Conservation (phyloP, 2,797 vertebrate genomes). For the Pangasius larnaudii region DNA sequence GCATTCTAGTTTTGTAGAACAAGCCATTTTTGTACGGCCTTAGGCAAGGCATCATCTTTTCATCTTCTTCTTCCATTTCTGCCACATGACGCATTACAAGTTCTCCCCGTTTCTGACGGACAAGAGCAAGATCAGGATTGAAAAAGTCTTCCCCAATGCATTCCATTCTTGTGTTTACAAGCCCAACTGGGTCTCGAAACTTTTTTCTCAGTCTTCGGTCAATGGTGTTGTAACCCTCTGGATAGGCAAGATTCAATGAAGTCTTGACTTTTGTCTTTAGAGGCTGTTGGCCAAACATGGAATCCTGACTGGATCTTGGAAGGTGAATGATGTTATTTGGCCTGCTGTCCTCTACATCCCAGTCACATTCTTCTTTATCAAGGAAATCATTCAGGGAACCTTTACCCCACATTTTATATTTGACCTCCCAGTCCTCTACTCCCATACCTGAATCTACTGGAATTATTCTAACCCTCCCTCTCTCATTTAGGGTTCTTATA, state of each 20-base stretch:
- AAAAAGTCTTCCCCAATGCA: constrained; percentile 58
- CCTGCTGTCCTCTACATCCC: constrained; percentile 68
- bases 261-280: constrained; percentile 63
- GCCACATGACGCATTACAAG: constrained; percentile 71
- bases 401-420: constrained; percentile 79
- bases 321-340: constrained; percentile 64
- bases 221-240: constrained; percentile 86
- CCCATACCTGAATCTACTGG: constrained; percentile 84
- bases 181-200: constrained; percentile 64
- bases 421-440: constrained; percentile 82
- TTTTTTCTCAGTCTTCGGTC: constrained; percentile 86
- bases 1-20: constrained; percentile 85
- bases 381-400: constrained; percentile 81
- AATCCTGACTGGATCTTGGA: constrained; percentile 62
- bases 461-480: constrained; percentile 87
- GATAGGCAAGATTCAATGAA: constrained; percentile 75
- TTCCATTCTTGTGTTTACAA: constrained; percentile 53
- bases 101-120: constrained; percentile 72
- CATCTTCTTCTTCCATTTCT: constrained; percentile 76
- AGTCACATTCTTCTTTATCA: constrained; percentile 73
- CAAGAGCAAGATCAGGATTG: constrained; percentile 63
- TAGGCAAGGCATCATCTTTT: constrained; percentile 75
- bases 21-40: constrained; percentile 85
- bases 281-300: constrained; percentile 39
- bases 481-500: constrained; percentile 78